These are phyloP conservation scores for Sympetrum striolatum DNA, from an alignment of 2,888 invertebrate genomes.

Conservation along the genomic window DNA sequence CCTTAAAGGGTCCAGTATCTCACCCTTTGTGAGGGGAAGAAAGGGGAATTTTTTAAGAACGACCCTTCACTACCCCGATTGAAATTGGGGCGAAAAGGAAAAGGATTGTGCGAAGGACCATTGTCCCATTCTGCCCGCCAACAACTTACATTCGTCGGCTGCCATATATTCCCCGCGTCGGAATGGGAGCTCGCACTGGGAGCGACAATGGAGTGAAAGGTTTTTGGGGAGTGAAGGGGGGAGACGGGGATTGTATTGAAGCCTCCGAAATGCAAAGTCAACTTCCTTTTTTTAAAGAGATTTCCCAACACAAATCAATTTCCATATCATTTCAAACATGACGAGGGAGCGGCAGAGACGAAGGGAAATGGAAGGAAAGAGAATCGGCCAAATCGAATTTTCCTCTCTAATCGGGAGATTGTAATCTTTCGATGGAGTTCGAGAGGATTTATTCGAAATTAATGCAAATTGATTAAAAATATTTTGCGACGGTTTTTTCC, in stretches of 20 bases:
- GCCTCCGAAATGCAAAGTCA: conserved; percentile 36
- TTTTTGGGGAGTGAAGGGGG: background rate
- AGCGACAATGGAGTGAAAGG: background rate
- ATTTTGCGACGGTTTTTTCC: background rate
- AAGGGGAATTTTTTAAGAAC: background rate
- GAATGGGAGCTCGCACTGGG: conserved; percentile 7
- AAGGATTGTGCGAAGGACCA: background rate
- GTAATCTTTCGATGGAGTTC: background rate
- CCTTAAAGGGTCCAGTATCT: background rate
- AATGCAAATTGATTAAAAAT: background rate
- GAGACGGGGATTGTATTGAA: background rate
- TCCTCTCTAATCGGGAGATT: background rate
- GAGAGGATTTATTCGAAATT: background rate
- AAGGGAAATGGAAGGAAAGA: background rate
- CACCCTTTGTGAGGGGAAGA: background rate
- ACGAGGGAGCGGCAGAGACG: background rate
- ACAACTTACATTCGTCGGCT: background rate
- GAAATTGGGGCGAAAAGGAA: background rate
- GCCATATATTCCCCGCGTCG: background rate
- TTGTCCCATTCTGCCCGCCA: background rate
- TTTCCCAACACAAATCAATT: conserved; percentile 40
- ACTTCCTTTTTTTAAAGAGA: conserved; percentile 40
- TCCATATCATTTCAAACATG: conserved; percentile 40
- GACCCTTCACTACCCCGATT: background rate
- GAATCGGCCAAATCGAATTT: background rate